These are phyloP conservation scores for Pristionchus exspectatus DNA, from an alignment of 2,888 invertebrate species.

Conservation along the genomic window DNA sequence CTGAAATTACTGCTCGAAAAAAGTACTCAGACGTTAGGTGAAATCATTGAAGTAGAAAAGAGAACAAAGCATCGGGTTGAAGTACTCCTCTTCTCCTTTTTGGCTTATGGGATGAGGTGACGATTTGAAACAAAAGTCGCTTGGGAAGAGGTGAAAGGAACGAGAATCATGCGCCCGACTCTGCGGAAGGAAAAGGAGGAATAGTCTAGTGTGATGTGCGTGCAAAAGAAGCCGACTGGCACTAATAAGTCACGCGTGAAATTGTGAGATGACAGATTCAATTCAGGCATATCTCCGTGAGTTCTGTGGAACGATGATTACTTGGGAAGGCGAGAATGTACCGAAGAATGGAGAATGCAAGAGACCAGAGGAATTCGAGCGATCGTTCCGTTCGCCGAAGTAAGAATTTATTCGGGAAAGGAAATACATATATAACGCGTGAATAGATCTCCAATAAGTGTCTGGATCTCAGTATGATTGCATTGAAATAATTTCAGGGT, in stretches of 20 bases:
- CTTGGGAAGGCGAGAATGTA: constrained; percentile 49
- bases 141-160: constrained; percentile 22
- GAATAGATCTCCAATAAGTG: not conserved
- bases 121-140: not conserved
- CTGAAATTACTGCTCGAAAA: not conserved
- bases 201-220: not conserved
- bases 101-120: not conserved
- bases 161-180: not conserved
- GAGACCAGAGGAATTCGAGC: constrained; percentile 31
- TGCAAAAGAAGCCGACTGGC: not conserved
- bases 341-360: constrained; percentile 7
- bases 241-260: not conserved
- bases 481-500: constrained; percentile 82
- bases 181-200: constrained; percentile 4
- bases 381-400: constrained; percentile 21
- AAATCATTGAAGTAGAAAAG: not conserved
- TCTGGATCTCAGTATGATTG: not conserved
- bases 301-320: constrained; percentile 45
- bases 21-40: not conserved
- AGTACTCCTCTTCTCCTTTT: not conserved
- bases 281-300: constrained; percentile 50
- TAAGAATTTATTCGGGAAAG: not conserved
- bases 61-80: not conserved
- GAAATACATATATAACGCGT: too few relatives aligned
- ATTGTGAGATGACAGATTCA: too few relatives aligned